Evolutionary conservation across 2,888 invertebrate species (phyloP).

Genomic region (Coelinius sp.): DNA sequence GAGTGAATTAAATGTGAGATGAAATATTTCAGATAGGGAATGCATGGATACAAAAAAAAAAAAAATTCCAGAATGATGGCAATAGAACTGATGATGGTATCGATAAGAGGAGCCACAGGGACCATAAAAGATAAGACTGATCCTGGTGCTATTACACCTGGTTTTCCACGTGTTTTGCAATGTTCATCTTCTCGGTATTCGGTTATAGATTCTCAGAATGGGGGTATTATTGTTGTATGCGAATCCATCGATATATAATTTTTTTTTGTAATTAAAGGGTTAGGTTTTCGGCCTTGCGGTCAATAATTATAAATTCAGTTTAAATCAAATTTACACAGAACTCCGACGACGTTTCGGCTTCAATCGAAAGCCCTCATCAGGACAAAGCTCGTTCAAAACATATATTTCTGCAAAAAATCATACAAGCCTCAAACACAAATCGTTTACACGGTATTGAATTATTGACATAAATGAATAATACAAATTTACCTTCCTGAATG

Average conservation of each 20-base stretch:
- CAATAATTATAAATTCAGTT: too few relatives aligned
- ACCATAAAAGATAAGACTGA: slow-evolving; percentile 21
- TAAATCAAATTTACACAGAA: too few relatives aligned
- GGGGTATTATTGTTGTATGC: background rate
- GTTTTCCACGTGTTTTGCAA: slow-evolving; percentile 21
- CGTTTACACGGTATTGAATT: too few relatives aligned
- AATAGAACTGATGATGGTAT: slow-evolving; percentile 1
- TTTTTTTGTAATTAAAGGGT: too few relatives aligned
- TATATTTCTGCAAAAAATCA: too few relatives aligned
- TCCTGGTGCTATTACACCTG: slow-evolving; percentile 26
- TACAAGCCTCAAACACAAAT: too few relatives aligned
- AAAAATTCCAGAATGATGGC: slow-evolving; percentile 6
- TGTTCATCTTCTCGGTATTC: slow-evolving; percentile 20
- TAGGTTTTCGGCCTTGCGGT: too few relatives aligned
- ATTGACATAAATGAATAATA: too few relatives aligned
- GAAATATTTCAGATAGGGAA: slow-evolving; percentile 20
- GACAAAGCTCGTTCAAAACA: too few relatives aligned
- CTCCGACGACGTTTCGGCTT: too few relatives aligned
- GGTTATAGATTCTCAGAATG: slow-evolving; percentile 10
- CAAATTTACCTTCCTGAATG: too few relatives aligned
- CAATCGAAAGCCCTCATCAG: too few relatives aligned
- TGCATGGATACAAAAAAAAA: slow-evolving; percentile 23
- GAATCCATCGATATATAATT: background rate
- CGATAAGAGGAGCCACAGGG: background rate
- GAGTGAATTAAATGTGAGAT: slow-evolving; percentile 16